Evolutionary conservation across 2,888 invertebrate genomes (phyloP).

Genomic region (Eilema caniola): DNA sequence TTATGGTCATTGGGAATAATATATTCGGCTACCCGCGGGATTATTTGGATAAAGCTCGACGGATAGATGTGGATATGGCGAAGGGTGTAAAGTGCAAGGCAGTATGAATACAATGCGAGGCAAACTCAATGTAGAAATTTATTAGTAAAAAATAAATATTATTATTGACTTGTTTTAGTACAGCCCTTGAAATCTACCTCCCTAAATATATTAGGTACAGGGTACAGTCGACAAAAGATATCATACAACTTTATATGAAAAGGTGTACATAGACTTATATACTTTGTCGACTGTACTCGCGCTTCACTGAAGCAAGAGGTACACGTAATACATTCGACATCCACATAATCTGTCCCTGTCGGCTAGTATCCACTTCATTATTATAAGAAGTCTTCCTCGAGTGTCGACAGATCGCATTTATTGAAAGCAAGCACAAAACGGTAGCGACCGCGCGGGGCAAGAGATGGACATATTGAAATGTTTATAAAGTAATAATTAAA

Average conservation of each 20-base stretch:
- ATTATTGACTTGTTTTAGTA: not conserved
- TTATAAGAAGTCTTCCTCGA: constrained; percentile 51
- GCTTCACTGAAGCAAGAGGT: not conserved
- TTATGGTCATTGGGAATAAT: constrained; percentile 18
- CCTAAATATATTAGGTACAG: no score
- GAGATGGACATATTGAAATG: constrained; percentile 52
- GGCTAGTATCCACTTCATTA: not conserved
- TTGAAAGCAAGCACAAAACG: constrained; percentile 49
- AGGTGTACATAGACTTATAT: no score
- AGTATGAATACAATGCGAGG: no score
- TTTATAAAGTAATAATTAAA: constrained; percentile 40
- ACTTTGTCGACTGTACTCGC: not conserved
- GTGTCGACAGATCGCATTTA: constrained; percentile 38
- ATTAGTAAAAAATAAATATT: no score
- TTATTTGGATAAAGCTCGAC: constrained; percentile 18
- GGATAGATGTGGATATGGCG: not conserved
- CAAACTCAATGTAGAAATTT: no score
- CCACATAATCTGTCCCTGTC: constrained; percentile 1
- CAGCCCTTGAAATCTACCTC: not conserved
- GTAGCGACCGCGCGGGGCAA: constrained; percentile 37
- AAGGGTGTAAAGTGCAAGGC: not conserved
- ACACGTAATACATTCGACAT: not conserved
- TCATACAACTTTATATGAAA: no score
- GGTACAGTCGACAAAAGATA: no score
- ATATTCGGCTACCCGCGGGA: constrained; percentile 18